A percentile compares a stretch with the other conserved stretches of the same genome.
phyloP scores from a whole-genome alignment of 2,113 vertebrate genomes.

The Clarias gariepinus region DNA sequence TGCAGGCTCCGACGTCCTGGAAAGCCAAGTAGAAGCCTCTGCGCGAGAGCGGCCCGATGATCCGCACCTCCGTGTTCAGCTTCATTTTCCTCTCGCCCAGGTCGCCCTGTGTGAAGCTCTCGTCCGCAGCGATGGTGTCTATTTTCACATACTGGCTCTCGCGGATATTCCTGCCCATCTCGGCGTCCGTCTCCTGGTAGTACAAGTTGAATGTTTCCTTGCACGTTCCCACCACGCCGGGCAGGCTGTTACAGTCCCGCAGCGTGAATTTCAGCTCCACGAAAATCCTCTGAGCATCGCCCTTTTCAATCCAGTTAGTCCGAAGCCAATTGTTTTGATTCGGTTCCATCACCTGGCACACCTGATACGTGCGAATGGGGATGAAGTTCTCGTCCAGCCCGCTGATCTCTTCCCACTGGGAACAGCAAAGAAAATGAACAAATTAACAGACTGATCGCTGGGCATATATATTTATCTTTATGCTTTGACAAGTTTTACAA shows the following conservation, averaged over 20 bases:
- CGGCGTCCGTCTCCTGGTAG: constrained; percentile 98
- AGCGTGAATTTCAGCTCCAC: constrained; percentile 99
- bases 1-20: constrained; percentile 98
- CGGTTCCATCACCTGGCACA: constrained; percentile 99
- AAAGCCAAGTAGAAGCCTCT: constrained; percentile 99
- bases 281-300: constrained; percentile 99
- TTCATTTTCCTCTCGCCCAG: constrained; percentile 99
- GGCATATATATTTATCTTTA: background rate
- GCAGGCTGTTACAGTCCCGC: constrained; percentile 99
- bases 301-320: constrained; percentile 99
- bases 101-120: constrained; percentile 99
- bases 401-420: constrained; percentile 99
- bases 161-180: constrained; percentile 92
- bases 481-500: background rate
- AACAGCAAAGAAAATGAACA: constrained; percentile 21
- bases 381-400: constrained; percentile 99
- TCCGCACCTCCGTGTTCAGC: constrained; percentile 97
- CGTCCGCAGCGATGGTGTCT: constrained; percentile 99
- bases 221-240: constrained; percentile 96
- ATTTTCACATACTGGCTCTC: constrained; percentile 98
- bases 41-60: constrained; percentile 93
- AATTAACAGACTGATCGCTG: background rate
- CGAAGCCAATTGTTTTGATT: constrained; percentile 99
- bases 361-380: constrained; percentile 98
- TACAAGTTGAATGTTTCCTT: constrained; percentile 99